Evolutionary conservation across 2,797 vertebrate species (phyloP).

Genomic region (Oryzias sinensis): DNA sequence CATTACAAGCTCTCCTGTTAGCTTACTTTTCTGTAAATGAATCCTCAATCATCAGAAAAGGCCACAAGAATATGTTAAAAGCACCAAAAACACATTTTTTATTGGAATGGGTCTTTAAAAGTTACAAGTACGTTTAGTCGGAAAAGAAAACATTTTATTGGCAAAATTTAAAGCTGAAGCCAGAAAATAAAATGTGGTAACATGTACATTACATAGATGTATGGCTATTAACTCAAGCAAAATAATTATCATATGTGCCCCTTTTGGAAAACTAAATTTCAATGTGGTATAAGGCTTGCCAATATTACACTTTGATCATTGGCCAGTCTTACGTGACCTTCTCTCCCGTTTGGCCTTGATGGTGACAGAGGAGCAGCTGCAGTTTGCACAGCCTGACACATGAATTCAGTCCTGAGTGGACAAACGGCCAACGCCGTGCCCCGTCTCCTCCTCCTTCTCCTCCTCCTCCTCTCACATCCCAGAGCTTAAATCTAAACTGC

Average conservation of each 20-base stretch:
- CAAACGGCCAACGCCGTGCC: conserved; percentile 35
- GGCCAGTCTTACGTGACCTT: conserved; percentile 28
- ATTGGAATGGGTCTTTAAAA: too few relatives aligned
- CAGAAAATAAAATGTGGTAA: too few relatives aligned
- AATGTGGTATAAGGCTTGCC: conserved; percentile 14
- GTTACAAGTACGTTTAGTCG: too few relatives aligned
- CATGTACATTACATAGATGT: too few relatives aligned
- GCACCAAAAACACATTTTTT: too few relatives aligned
- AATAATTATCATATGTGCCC: background rate
- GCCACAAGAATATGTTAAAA: too few relatives aligned
- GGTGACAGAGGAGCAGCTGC: conserved; percentile 41
- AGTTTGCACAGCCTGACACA: conserved; percentile 26
- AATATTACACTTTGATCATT: conserved; percentile 24
- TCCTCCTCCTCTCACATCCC: conserved; percentile 47
- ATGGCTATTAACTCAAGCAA: too few relatives aligned
- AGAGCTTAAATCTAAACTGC: conserved; percentile 40
- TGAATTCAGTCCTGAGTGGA: conserved; percentile 32
- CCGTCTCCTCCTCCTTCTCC: conserved; percentile 51
- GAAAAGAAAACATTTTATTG: too few relatives aligned
- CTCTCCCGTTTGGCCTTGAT: conserved; percentile 34
- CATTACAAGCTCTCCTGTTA: too few relatives aligned
- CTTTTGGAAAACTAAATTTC: background rate
- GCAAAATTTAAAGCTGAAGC: too few relatives aligned
- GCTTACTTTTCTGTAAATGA: too few relatives aligned
- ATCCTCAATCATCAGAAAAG: too few relatives aligned